A percentile compares a stretch with the other conserved stretches of the same genome.
Conservation (phyloP, 1,140 invertebrate genomes). For the Heterodera carotae region DNA sequence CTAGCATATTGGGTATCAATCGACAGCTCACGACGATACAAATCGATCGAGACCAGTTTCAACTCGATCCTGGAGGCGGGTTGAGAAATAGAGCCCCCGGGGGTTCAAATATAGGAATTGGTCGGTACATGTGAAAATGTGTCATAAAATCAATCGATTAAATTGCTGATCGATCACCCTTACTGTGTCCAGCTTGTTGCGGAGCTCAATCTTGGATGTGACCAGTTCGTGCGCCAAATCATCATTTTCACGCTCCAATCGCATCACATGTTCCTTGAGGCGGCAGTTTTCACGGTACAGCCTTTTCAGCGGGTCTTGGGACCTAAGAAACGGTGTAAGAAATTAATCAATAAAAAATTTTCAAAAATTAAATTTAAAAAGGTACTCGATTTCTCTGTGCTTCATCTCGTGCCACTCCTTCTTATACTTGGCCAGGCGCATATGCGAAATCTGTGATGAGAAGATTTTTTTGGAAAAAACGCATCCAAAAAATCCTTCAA, state of each 20-base stretch:
- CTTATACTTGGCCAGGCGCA: constrained; percentile 92
- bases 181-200: constrained; percentile 70
- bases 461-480: no score
- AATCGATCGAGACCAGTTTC: no score
- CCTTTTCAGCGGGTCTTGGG: constrained; percentile 71
- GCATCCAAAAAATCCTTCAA: no score
- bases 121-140: no score
- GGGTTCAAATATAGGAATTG: no score
- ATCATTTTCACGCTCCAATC: constrained; percentile 74
- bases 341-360: neutral
- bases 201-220: constrained; percentile 71
- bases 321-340: constrained; percentile 10
- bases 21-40: no score
- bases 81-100: no score
- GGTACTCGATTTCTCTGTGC: constrained; percentile 69
- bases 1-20: no score
- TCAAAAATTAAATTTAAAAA: neutral
- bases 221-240: constrained; percentile 73
- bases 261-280: constrained; percentile 68
- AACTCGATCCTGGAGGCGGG: no score
- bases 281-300: constrained; percentile 70
- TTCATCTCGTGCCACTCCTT: constrained; percentile 83
- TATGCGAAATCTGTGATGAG: constrained; percentile 68
- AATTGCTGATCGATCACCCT: constrained; percentile 2
- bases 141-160: no score